A percentile compares a stretch with the other conserved stretches of the same genome.
phyloP scores from a whole-genome alignment of 2,888 invertebrate species.

The Odontocolon sp. region DNA sequence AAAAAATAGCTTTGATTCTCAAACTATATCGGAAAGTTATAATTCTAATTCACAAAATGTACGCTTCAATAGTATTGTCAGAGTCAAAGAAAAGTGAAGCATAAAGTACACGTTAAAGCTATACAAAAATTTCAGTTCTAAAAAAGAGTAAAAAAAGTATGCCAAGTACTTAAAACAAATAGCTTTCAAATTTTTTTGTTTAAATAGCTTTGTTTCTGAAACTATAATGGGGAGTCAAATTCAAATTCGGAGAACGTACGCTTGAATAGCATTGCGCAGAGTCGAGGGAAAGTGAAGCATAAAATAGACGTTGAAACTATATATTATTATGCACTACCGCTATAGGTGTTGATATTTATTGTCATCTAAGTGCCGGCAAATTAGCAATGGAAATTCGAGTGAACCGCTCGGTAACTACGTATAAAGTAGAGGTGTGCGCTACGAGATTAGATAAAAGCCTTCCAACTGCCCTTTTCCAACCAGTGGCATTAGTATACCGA shows the following conservation, averaged over 20 bases:
- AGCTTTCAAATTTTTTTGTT: no score
- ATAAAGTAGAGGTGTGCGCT: slow-evolving; percentile 52
- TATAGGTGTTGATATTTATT: slow-evolving; percentile 62
- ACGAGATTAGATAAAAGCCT: slow-evolving; percentile 60
- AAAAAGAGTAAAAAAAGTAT: no score
- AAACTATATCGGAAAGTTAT: slow-evolving; percentile 39
- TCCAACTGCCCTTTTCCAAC: slow-evolving; percentile 58
- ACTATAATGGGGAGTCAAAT: no score
- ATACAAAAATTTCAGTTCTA: no score
- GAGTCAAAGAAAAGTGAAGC: slow-evolving; percentile 21
- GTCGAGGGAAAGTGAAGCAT: slow-evolving; percentile 30
- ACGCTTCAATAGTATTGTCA: background rate
- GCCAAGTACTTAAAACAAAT: no score
- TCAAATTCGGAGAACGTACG: no score
- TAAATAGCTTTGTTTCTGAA: no score
- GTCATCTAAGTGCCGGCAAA: slow-evolving; percentile 62
- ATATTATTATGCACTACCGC: slow-evolving; percentile 53
- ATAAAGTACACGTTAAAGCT: slow-evolving; percentile 43
- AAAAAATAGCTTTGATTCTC: slow-evolving; percentile 8
- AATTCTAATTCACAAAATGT: slow-evolving; percentile 43
- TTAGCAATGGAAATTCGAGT: slow-evolving; percentile 65
- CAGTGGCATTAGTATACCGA: slow-evolving; percentile 49
- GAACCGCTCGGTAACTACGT: slow-evolving; percentile 48
- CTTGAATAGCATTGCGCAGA: slow-evolving; percentile 7
- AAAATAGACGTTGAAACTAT: slow-evolving; percentile 41